Percentiles rank a stretch among this genome's conserved stretches.
These are phyloP conservation scores for Haplochromis vanheusdeni DNA, from an alignment of 2,113 vertebrate genomes.

Conservation along the genomic window DNA sequence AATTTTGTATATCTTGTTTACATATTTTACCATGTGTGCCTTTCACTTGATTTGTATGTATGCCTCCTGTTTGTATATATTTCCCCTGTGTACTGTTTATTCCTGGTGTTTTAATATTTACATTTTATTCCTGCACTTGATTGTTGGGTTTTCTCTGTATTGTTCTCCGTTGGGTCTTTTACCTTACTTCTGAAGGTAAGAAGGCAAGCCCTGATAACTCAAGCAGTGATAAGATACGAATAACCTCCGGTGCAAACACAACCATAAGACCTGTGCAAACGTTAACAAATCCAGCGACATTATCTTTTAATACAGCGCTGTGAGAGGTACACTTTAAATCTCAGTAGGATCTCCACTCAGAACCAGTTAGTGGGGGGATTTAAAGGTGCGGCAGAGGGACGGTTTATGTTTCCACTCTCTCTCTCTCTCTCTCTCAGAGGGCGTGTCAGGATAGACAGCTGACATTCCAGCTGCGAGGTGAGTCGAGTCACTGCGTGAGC, in stretches of 20 bases:
- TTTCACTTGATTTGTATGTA: background rate
- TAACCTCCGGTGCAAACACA: background rate
- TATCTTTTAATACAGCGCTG: background rate
- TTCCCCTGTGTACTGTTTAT: rapidly evolving
- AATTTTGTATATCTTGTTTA: background rate
- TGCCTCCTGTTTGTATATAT: background rate
- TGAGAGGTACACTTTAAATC: background rate
- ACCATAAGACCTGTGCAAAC: background rate
- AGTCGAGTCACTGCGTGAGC: constrained; percentile 64
- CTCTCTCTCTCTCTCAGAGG: constrained; percentile 1
- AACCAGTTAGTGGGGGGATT: constrained; percentile 25
- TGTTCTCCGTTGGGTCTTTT: background rate
- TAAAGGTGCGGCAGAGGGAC: constrained; percentile 33
- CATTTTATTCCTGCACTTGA: background rate
- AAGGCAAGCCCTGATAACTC: background rate
- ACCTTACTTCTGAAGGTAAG: background rate
- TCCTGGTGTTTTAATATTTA: background rate
- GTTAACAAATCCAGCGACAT: background rate
- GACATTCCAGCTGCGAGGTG: constrained; percentile 73
- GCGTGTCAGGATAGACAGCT: constrained; percentile 70
- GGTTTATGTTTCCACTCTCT: constrained; percentile 43
- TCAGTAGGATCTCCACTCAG: background rate
- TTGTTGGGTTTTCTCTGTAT: background rate
- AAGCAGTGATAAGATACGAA: background rate
- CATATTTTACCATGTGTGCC: background rate